Evolutionary conservation across 2,113 vertebrate species (phyloP).

Genomic region (Callocephalon fimbriatum): DNA sequence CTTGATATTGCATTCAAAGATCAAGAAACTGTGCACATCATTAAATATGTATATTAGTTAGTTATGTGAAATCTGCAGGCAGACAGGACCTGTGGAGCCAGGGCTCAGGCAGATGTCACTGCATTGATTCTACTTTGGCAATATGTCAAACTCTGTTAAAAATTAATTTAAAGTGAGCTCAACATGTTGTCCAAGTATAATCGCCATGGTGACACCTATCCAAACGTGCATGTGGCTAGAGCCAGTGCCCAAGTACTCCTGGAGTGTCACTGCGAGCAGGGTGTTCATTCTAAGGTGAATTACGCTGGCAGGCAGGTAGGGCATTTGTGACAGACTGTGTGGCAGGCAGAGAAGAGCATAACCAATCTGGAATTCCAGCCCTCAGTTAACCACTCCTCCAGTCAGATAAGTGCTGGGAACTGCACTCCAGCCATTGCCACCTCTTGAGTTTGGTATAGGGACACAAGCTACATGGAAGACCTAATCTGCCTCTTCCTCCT

Average conservation of each 20-base stretch:
- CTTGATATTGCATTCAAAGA: background rate
- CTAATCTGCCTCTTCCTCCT: background rate
- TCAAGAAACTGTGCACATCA: background rate
- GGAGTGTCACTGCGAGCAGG: rapidly evolving
- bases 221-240: background rate
- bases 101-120: slow-evolving; percentile 34
- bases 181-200: background rate
- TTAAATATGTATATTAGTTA: slow-evolving; percentile 25
- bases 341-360: background rate
- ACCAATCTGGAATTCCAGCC: background rate
- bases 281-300: background rate
- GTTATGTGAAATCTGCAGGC: slow-evolving; percentile 8
- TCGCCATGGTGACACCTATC: background rate
- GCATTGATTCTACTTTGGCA: slow-evolving; percentile 38
- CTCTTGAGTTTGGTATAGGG: background rate
- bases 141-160: slow-evolving; percentile 38
- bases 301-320: background rate
- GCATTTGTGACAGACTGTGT: background rate
- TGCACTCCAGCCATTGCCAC: background rate
- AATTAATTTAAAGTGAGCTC: slow-evolving; percentile 42
- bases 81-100: slow-evolving; percentile 5
- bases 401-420: background rate
- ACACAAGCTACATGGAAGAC: background rate
- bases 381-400: background rate
- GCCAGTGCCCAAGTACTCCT: background rate